Percentiles rank a stretch among this genome's conserved stretches.
Evolutionary conservation across 2,888 invertebrate genomes (phyloP).

Genomic region (Oasisia sp.): DNA sequence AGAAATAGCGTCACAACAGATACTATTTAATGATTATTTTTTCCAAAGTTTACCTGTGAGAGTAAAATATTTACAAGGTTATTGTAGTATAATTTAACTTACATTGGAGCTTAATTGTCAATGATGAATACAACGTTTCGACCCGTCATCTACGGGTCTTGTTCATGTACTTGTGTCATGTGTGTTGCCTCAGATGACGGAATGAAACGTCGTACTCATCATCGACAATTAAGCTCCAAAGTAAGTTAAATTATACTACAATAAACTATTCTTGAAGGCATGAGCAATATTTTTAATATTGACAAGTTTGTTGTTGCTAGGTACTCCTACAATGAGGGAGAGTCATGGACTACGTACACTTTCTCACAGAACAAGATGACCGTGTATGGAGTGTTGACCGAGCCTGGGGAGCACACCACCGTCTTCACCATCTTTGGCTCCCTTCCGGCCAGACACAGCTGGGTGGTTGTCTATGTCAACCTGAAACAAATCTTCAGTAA

Average conservation of each 20-base stretch:
- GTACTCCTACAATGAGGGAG: conserved; percentile 88
- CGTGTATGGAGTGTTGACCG: conserved; percentile 91
- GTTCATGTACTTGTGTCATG: too few relatives aligned
- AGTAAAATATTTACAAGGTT: not conserved
- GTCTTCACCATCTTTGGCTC: conserved; percentile 93
- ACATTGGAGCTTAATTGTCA: too few relatives aligned
- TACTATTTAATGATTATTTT: too few relatives aligned
- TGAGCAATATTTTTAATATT: not conserved
- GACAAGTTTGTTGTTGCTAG: conserved; percentile 44
- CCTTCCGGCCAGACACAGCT: conserved; percentile 75
- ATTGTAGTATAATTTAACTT: too few relatives aligned
- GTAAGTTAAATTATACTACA: too few relatives aligned
- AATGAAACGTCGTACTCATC: too few relatives aligned
- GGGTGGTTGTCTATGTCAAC: conserved; percentile 85
- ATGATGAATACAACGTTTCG: too few relatives aligned
- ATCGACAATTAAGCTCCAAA: too few relatives aligned
- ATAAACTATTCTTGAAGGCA: too few relatives aligned
- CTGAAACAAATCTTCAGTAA: conserved; percentile 70
- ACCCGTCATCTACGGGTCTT: too few relatives aligned
- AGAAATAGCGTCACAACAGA: too few relatives aligned
- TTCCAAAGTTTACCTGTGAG: not conserved
- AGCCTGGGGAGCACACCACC: conserved; percentile 93
- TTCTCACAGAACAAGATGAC: conserved; percentile 78
- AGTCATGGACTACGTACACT: conserved; percentile 79
- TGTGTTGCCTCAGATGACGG: too few relatives aligned